Base-by-base conservation (phyloP, 2,113 vertebrate species). In the Tetraodon nigroviridis region DNA sequence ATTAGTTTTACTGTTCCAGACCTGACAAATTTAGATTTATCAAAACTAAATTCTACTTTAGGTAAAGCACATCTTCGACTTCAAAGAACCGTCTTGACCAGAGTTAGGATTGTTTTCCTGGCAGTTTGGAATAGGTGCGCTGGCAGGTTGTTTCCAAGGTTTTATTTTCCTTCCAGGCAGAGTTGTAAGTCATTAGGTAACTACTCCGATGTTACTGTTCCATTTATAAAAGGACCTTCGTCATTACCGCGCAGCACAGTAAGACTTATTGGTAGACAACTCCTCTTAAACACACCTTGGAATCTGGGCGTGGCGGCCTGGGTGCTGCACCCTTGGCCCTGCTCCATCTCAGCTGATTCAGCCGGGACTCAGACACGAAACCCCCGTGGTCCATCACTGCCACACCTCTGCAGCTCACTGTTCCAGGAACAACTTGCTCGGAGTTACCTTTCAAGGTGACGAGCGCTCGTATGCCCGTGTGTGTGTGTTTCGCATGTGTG, bases 401-500 rank as follows among this genome's bases (percentile, higher is more conserved):
- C 49, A 21, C 10, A 50, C 58, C 24, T 51, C 44, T 44, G 1
- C 18, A 17, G 20, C 55, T 68, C 42, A 20, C 49, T 59, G 44
- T 46, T 63, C 12, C 29, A n/a, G 6, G 5, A 48, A 19, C 46
- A 8, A 8, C 32, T 37, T 37, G 12, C 32, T 37, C 12, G 10
- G 8, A 37, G 11, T 11, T 37, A 3, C 10, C 32, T 37, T 12
- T 7, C 32, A 11, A 37, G 8, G 32, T 37, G 32, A 37, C 3
- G 6, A 16, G 27, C 40, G 57, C 42, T 18, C 22, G 59, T 41
- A 19, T 47, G 3, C n/a, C 40, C 2, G n/a, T 20, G 8, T 12
- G 27, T 29, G 48, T 22, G 61, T 44, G 49, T 24, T 51, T 20
- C 16, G 49, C 22, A 14, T 51, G 50, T 51, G 49, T 51, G 50